Conservation (phyloP, 2,113 vertebrate genomes). For the Suncus etruscus region DNA sequence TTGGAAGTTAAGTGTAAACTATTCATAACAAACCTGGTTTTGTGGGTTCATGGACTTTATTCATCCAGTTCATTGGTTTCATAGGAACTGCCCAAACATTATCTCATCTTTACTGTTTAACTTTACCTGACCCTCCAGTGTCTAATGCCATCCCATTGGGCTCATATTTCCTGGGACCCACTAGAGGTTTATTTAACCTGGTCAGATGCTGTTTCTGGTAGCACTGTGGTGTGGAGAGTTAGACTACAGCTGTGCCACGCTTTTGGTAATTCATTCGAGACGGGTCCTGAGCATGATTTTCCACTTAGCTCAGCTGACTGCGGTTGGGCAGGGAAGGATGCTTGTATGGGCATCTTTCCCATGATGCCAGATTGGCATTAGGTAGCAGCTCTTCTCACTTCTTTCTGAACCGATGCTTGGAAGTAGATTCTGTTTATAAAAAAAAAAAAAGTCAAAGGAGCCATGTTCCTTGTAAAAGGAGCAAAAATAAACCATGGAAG, state of each 20-base stretch:
- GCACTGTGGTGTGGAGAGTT: constrained; percentile 19
- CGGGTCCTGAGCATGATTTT: constrained; percentile 64
- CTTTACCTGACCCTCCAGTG: constrained; percentile 16
- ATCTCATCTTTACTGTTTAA: constrained; percentile 36
- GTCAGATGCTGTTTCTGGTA: constrained; percentile 61
- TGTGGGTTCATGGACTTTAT: neutral
- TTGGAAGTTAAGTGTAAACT: neutral
- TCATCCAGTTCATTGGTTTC: neutral
- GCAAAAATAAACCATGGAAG: constrained; percentile 70
- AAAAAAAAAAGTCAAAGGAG: constrained; percentile 68
- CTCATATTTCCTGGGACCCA: constrained; percentile 60
- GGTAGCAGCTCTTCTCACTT: constrained; percentile 64
- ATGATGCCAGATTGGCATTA: constrained; percentile 56
- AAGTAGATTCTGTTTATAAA: constrained; percentile 70
- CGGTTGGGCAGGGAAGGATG: constrained; percentile 55
- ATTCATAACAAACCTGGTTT: constrained; percentile 11
- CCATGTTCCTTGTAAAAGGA: constrained; percentile 72
- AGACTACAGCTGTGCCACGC: constrained; percentile 4
- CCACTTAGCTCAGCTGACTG: constrained; percentile 54
- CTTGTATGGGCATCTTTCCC: constrained; percentile 52
- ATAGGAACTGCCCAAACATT: neutral
- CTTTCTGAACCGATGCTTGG: constrained; percentile 61
- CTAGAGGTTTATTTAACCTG: constrained; percentile 72
- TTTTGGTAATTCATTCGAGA: constrained; percentile 67
- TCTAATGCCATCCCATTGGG: constrained; percentile 41